Conservation (phyloP, 1,140 invertebrate genomes). For the Sitophilus oryzae region DNA sequence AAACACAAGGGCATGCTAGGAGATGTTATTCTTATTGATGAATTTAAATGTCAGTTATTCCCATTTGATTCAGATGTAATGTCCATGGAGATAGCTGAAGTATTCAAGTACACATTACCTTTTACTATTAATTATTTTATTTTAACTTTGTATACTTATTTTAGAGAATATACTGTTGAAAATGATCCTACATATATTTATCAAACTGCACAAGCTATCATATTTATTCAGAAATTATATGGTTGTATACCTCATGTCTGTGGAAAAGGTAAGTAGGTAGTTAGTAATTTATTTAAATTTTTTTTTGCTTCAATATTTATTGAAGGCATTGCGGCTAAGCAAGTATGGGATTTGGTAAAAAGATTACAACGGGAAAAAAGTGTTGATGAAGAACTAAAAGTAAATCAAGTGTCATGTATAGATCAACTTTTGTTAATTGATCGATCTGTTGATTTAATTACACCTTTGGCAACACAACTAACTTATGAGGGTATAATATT, state of each 20-base stretch:
- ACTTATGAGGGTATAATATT: slow-evolving; percentile 82
- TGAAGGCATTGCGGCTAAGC: slow-evolving; percentile 68
- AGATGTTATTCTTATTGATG: slow-evolving; percentile 72
- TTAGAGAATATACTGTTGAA: slow-evolving; percentile 75
- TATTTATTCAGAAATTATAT: slow-evolving; percentile 80
- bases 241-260: slow-evolving; percentile 84
- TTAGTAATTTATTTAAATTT: neutral
- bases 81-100: slow-evolving; percentile 81
- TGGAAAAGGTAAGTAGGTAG: slow-evolving; percentile 64
- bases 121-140: neutral
- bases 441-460: slow-evolving; percentile 84
- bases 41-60: slow-evolving; percentile 82
- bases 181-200: slow-evolving; percentile 84
- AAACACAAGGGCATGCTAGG: slow-evolving; percentile 75
- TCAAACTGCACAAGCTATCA: slow-evolving; percentile 81
- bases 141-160: slow-evolving; percentile 10
- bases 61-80: slow-evolving; percentile 89
- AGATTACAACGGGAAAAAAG: slow-evolving; percentile 64
- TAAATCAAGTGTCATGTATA: slow-evolving; percentile 56
- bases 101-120: slow-evolving; percentile 63
- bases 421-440: slow-evolving; percentile 70
- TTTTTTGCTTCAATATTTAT: neutral
- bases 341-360: slow-evolving; percentile 83
- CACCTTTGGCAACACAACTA: slow-evolving; percentile 87
- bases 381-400: slow-evolving; percentile 40